Percentiles rank a stretch among this genome's conserved stretches.
These are phyloP conservation scores for Harpagifer antarcticus DNA, from an alignment of 2,797 vertebrate genomes.

Conservation along the genomic window DNA sequence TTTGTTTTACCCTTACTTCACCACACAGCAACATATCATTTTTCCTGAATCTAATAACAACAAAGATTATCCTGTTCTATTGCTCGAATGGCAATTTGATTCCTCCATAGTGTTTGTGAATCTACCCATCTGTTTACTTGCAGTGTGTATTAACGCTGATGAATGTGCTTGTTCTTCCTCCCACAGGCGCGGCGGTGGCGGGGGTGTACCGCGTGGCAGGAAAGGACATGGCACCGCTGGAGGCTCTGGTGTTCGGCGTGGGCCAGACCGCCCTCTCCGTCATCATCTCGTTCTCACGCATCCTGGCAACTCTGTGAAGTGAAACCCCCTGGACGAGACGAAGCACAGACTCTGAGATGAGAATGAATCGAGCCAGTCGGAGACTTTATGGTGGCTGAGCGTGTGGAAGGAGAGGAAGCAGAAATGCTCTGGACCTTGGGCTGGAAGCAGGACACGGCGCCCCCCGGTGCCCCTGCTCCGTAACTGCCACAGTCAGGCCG, in stretches of 20 bases:
- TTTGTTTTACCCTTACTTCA: too few species aligned
- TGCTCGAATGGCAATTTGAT: too few species aligned
- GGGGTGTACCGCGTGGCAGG: constrained; percentile 98
- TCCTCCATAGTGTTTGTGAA: constrained; percentile 12
- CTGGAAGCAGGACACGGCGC: constrained; percentile 21
- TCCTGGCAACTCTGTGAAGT: constrained; percentile 93
- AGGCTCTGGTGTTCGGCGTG: constrained; percentile 95
- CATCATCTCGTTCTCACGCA: constrained; percentile 94
- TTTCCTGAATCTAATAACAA: too few species aligned
- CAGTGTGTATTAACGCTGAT: constrained; percentile 26
- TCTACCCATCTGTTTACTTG: constrained; percentile 7
- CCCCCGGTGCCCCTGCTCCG: constrained; percentile 26
- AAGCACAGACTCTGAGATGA: constrained; percentile 16
- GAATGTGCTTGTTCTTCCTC: constrained; percentile 13
- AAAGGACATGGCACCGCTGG: constrained; percentile 96
- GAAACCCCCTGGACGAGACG: background rate
- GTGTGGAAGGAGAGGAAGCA: constrained; percentile 13
- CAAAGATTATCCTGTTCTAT: too few species aligned
- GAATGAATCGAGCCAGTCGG: constrained; percentile 12
- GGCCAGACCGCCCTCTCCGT: constrained; percentile 94
- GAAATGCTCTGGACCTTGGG: constrained; percentile 48
- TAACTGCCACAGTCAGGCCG: constrained; percentile 46
- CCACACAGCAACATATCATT: too few species aligned
- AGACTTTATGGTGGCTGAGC: constrained; percentile 24
- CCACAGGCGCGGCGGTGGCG: constrained; percentile 93